Evolutionary conservation across 1,140 invertebrate species (phyloP), one percentile per base, ranked within the genome.

Genomic region (Drosophila orena): DNA sequence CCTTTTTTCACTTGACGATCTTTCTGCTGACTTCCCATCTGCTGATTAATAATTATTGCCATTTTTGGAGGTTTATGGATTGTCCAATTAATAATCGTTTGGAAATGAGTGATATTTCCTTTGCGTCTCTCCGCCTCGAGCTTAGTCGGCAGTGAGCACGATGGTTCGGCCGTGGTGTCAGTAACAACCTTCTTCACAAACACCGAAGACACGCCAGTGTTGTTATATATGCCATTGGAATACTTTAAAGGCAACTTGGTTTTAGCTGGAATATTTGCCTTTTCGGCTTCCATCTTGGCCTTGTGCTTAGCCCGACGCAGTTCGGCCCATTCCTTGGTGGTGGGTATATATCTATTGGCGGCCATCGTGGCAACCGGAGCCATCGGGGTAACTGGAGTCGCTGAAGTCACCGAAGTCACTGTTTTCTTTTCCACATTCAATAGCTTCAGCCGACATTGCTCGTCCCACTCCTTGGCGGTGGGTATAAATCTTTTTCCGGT

Each of bases 381-480:
- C n/a, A n/a, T n/a, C n/a, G n/a, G n/a, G n/a, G n/a, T 7, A 2
- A 8, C 27, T 8, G 27, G 27, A 8, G 3, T 24, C 22, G 7
- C 7, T 2, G 27, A 7, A 30, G 22, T 4, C 4, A 24, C 24
- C 24, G 24, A 4, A 4, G 4, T 24, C 24, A 24, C 24, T 4
- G 4, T 4, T 5, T 24, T 24, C 24, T 24, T 24, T 24, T 24
- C 24, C 24, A 4, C 4, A 4, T 4, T 24, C 24, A 24, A 0
- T 0, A 24, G 4, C 24, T 30, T 30, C 0, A 30, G 2, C 0
- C 62, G 68, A 30, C 79, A 72, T 11, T 69, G 61, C 4, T 83
- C 83, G 22, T 88, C 66, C 83, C 83, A 88, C 34, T 86, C 65
- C 42, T 88, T 86, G 1, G 42, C 58, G 1, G 83, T 86, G 55